Evolutionary conservation across 2,888 invertebrate species (phyloP).

Genomic region (Nephrotoma guestfalica): DNA sequence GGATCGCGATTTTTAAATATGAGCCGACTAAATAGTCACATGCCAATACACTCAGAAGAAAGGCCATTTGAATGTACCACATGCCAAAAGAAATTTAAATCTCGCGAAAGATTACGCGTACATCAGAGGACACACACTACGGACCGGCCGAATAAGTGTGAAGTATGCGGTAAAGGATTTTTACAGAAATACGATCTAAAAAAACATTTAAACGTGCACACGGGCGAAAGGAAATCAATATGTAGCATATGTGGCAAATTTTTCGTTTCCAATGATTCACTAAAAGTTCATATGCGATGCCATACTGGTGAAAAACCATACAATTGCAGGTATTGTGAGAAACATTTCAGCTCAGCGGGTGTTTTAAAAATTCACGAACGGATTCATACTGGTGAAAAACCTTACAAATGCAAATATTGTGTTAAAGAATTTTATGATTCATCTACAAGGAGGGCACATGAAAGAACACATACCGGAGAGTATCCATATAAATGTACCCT

Average conservation of each 20-base stretch:
- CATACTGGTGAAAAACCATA: neutral
- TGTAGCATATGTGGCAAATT: constrained; percentile 1
- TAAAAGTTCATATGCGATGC: neutral
- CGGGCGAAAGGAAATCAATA: neutral
- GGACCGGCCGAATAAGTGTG: neutral
- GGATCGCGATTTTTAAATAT: neutral
- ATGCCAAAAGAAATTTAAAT: constrained; percentile 1
- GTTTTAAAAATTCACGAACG: neutral
- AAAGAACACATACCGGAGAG: neutral
- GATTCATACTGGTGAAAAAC: neutral
- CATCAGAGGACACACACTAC: neutral
- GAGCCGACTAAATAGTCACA: neutral
- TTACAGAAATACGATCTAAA: neutral
- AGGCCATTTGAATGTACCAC: neutral
- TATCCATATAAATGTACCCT: neutral
- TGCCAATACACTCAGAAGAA: neutral
- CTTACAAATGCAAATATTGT: constrained; percentile 2
- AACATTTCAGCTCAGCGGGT: neutral
- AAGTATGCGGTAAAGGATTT: constrained; percentile 1
- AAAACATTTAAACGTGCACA: neutral
- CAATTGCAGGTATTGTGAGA: neutral
- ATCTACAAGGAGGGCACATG: neutral
- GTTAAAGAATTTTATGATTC: constrained; percentile 1
- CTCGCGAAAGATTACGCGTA: neutral
- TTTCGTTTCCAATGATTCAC: neutral